Base-by-base conservation (phyloP, 2,113 vertebrate genomes). In the Irena cyanogastra region DNA sequence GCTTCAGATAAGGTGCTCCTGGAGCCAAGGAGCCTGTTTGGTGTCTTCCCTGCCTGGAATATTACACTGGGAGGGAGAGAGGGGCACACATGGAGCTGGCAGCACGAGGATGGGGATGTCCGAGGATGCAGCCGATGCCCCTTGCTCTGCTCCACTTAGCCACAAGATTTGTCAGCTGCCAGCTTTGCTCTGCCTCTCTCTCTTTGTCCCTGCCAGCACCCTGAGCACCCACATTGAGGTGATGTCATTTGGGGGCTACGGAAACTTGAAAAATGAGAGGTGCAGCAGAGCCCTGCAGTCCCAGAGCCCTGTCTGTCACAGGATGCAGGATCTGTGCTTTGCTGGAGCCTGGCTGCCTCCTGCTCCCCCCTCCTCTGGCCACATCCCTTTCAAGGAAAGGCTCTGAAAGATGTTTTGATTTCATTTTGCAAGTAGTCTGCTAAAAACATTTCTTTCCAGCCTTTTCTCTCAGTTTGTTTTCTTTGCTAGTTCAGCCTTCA, bases 1-100 rank as follows among this genome's bases (percentile, higher is more conserved):
- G 86, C 97, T 98, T 98, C 74, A 97, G 97, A 96, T 97, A 97
- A 98, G 96, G 96, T 13, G 0, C 79, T 98, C 96, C 97, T 76
- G 83, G 33, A 97, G 97, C 97, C 97, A 97, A 96, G 97, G 93
- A 98, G 94, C 81, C 84, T 93, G 87, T 95, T 92, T 93, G 63
- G 26, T 74, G 85, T 91, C 87, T 96, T 88, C 83, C 71, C 89
- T 90, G 77, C 24, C 86, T 90, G 95, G 89, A 90, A 89, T 84
- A 2, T 71, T 18, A 9, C 0, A 7, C 54, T 39, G 83, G 59
- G 60, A 84, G 69, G 64, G 54, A 78, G 86, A 2, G 15, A 83
- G 89, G 4, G 22, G 53, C 45, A 16, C 66, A 30, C 69, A 12
- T 1, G 37, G 60, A 52, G 54, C 77, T 14, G 35, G 37, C 9